Conservation (phyloP, 1,140 invertebrate genomes). For the Adelges cooleyi region DNA sequence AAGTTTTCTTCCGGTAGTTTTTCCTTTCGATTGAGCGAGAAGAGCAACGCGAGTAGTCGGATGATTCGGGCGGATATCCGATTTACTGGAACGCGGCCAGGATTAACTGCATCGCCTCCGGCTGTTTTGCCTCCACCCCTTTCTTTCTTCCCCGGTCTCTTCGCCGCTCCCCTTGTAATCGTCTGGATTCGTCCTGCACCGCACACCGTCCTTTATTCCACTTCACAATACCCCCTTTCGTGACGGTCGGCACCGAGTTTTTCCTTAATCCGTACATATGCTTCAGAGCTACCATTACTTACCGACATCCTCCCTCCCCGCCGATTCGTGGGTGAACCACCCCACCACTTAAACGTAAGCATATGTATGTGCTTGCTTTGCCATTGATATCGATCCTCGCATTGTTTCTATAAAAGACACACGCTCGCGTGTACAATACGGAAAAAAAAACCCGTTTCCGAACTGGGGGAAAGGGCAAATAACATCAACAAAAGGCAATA, state of each 20-base stretch:
- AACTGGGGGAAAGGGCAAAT: too few relatives aligned
- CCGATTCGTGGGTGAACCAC: too few relatives aligned
- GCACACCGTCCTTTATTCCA: neutral
- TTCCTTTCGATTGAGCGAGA: neutral
- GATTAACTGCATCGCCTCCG: conserved; percentile 15
- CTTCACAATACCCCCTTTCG: neutral
- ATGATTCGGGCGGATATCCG: conserved; percentile 22
- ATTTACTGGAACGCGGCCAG: conserved; percentile 24
- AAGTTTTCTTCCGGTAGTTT: neutral
- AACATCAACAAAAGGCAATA: too few relatives aligned
- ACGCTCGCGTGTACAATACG: too few relatives aligned
- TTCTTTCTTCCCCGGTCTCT: neutral
- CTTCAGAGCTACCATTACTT: neutral
- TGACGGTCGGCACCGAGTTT: neutral
- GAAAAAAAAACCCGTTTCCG: too few relatives aligned
- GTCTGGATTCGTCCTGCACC: neutral
- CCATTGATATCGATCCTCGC: conserved; percentile 6
- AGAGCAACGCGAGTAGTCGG: neutral
- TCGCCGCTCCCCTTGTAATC: neutral
- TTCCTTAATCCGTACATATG: conserved; percentile 26
- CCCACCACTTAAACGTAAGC: neutral
- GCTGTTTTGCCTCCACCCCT: neutral
- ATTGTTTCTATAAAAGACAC: neutral
- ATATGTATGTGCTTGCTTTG: too few relatives aligned
- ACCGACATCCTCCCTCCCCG: too few relatives aligned